A percentile compares a stretch with the other conserved stretches of the same genome.
Evolutionary conservation across 2,888 invertebrate genomes (phyloP).

Genomic region (Ptychoptera albimana): DNA sequence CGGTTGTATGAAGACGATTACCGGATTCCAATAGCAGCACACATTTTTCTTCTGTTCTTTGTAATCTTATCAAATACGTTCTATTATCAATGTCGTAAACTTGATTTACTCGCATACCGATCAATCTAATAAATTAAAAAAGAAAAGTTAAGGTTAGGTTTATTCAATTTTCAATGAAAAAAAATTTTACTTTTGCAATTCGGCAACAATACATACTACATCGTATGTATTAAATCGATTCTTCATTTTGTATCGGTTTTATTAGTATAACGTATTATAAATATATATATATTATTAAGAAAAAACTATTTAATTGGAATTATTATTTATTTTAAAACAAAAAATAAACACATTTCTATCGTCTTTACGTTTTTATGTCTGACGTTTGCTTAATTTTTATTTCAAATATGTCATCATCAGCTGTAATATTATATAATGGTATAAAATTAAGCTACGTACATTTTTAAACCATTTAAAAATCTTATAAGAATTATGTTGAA

Average conservation of each 20-base stretch:
- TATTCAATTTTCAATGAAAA: neutral
- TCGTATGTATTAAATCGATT: conserved; percentile 85
- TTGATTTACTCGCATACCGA: conserved; percentile 90
- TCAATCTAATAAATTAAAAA: conserved; percentile 37
- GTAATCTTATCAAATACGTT: conserved; percentile 81
- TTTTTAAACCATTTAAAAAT: too few relatives aligned
- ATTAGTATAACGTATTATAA: neutral
- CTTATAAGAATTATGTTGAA: too few relatives aligned
- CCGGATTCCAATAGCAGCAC: conserved; percentile 89
- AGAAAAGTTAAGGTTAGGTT: conserved; percentile 15
- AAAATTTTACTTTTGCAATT: conserved; percentile 59
- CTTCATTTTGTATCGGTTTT: conserved; percentile 52
- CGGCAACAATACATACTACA: conserved; percentile 74
- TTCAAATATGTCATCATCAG: too few relatives aligned
- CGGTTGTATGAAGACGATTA: conserved; percentile 81
- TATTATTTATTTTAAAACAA: neutral
- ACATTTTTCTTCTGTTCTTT: conserved; percentile 72
- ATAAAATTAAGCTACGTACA: too few relatives aligned
- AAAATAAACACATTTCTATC: too few relatives aligned
- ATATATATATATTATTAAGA: too few relatives aligned
- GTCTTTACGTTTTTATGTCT: too few relatives aligned
- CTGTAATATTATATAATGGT: too few relatives aligned
- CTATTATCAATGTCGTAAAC: conserved; percentile 95
- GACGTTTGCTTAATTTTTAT: too few relatives aligned
- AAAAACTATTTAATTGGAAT: conserved; percentile 1